Evolutionary conservation across 2,113 vertebrate species (phyloP).

Genomic region (Colinus virginianus): DNA sequence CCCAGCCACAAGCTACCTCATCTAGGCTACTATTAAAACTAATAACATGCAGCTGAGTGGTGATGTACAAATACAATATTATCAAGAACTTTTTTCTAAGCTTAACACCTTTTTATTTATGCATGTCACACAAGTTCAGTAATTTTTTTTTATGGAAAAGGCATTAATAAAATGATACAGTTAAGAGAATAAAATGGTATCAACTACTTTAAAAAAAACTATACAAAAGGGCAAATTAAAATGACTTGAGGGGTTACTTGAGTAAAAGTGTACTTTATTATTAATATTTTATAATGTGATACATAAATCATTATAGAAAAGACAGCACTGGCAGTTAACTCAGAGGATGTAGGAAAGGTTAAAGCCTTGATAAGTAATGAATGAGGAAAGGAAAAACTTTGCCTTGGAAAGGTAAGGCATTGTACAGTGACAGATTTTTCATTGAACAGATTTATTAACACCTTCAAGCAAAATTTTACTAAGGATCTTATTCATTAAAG

Average conservation of each 20-base stretch:
- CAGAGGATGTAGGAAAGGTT: constrained; percentile 68
- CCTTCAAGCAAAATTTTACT: constrained; percentile 52
- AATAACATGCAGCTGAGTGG: neutral
- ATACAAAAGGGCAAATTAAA: constrained; percentile 31
- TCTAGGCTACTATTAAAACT: neutral
- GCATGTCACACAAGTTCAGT: neutral
- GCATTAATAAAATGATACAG: neutral
- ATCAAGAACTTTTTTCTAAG: neutral
- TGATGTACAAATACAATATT: neutral
- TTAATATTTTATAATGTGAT: constrained; percentile 69
- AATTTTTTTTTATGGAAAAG: neutral
- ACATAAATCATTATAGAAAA: constrained; percentile 78
- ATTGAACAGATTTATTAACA: constrained; percentile 64
- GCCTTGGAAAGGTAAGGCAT: constrained; percentile 9
- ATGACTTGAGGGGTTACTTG: constrained; percentile 19
- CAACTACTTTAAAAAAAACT: neutral
- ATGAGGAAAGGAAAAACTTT: constrained; percentile 39
- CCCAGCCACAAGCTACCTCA: neutral
- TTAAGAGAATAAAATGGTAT: neutral
- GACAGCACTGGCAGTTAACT: constrained; percentile 46
- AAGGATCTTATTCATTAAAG: constrained; percentile 42
- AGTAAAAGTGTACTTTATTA: constrained; percentile 58
- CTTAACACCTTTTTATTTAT: neutral
- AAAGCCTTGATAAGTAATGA: constrained; percentile 70
- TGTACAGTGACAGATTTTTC: constrained; percentile 46